These are phyloP conservation scores for Lethocerus indicus DNA, from an alignment of 1,140 invertebrate species.

Conservation along the genomic window DNA sequence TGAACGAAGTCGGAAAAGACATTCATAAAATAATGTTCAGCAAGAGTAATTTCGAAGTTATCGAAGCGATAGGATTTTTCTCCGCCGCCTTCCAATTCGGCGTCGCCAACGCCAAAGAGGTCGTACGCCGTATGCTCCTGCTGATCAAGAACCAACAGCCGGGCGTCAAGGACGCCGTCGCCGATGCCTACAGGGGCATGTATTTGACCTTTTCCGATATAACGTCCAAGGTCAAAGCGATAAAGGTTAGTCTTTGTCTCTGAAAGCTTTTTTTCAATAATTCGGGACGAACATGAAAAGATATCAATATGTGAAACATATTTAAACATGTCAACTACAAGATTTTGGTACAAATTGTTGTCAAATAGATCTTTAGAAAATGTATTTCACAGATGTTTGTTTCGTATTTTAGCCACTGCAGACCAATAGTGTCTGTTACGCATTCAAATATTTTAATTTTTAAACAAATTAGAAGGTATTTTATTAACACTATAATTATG, in stretches of 20 bases:
- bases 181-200: conserved; percentile 40
- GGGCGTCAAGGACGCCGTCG: conserved; percentile 40
- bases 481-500: no score
- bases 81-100: conserved; percentile 62
- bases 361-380: no score
- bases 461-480: no score
- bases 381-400: no score
- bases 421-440: no score
- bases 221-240: conserved; percentile 8
- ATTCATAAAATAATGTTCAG: conserved; percentile 15
- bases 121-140: conserved; percentile 55
- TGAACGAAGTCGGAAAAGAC: conserved; percentile 11
- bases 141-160: conserved; percentile 54
- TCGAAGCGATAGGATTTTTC: conserved; percentile 72
- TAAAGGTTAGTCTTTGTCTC: conserved; percentile 10
- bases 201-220: conserved; percentile 28
- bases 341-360: no score
- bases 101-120: conserved; percentile 46
- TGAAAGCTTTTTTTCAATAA: not conserved
- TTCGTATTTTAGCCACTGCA: no score
- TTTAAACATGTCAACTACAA: no score
- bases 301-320: conserved; percentile 2
- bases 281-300: not conserved
- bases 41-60: conserved; percentile 43
- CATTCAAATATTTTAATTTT: no score